These are phyloP conservation scores for Poecilus cupreus DNA, from an alignment of 2,888 invertebrate species.

Conservation along the genomic window DNA sequence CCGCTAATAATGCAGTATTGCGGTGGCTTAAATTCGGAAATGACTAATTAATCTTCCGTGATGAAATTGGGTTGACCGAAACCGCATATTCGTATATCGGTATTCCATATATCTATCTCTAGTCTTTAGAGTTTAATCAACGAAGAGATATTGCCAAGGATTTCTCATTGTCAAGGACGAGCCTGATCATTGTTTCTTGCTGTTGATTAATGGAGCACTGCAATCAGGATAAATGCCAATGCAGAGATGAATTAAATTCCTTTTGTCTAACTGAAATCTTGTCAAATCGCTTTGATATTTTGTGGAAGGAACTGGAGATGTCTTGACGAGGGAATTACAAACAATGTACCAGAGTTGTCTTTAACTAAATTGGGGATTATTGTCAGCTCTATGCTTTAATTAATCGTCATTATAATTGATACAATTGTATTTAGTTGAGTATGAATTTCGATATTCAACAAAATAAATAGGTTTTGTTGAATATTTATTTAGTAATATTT, in stretches of 20 bases:
- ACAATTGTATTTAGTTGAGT: neutral
- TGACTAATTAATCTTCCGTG: neutral
- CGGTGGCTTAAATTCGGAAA: neutral
- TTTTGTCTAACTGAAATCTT: neutral
- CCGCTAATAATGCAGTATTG: neutral
- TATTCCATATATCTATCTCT: neutral
- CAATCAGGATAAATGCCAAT: constrained; percentile 20
- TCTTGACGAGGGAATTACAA: neutral
- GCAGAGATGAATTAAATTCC: constrained; percentile 18
- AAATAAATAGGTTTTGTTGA: no score
- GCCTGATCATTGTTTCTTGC: constrained; percentile 26
- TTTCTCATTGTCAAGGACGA: constrained; percentile 19
- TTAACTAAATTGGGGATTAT: neutral
- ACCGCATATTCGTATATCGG: neutral
- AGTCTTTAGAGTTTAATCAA: neutral
- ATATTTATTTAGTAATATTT: no score
- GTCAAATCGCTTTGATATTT: constrained; percentile 10
- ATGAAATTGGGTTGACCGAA: neutral
- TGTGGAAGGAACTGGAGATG: neutral
- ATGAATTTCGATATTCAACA: no score
- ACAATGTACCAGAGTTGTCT: neutral
- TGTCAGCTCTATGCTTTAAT: neutral
- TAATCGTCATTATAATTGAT: constrained; percentile 2
- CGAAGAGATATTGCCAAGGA: constrained; percentile 11
- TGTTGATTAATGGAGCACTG: constrained; percentile 9